Evolutionary conservation across 1,140 invertebrate species (phyloP), one percentile per base, ranked within the genome.

Genomic region (Lucilia cuprina): DNA sequence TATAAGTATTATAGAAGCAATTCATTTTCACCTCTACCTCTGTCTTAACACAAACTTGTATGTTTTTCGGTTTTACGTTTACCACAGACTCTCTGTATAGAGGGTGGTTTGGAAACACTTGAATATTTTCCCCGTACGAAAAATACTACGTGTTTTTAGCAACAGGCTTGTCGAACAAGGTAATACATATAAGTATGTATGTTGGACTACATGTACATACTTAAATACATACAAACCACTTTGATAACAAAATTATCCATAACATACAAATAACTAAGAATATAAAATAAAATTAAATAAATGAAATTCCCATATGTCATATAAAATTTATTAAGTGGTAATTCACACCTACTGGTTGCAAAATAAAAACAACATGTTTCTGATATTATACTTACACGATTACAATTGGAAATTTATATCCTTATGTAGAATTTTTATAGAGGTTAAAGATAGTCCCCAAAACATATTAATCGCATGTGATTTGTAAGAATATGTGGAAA

Each of bases 251-350:
- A 70, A 70, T 70, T 70, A 21, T 70, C 65, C n/a, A 21, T 21
- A 70, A 70, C 25, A 70, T 21, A 70, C 65, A 70, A 70, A 70
- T 70, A 70, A 19, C 8, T n/a, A 21, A 70, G 19, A 70, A 21
- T 21, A 19, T 7, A 70, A 70, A 70, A 70, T 7, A n/a, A 30
- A 60, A 60, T 60, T 60, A 60, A 41, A 41, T 41, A 60, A 60
- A 60, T 60, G 65, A 83, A 49, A 84, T 84, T 84, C 83, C 83
- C 83, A 84, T 14, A 77, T 50, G 83, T 78, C 83, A 84, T 84
- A 84, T 84, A 78, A 84, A 84, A 84, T 84, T 84, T 84, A 84
- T 84, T 84, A 78, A 78, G 70, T 83, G 82, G 82, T 83, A 83
- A 83, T 83, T 75, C 82, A 83, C 82, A 83, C 82, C 82, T 83